Percentiles rank a stretch among this genome's conserved stretches.
phyloP scores from a whole-genome alignment of 2,888 invertebrate species.

The Amphipyra berbera region DNA sequence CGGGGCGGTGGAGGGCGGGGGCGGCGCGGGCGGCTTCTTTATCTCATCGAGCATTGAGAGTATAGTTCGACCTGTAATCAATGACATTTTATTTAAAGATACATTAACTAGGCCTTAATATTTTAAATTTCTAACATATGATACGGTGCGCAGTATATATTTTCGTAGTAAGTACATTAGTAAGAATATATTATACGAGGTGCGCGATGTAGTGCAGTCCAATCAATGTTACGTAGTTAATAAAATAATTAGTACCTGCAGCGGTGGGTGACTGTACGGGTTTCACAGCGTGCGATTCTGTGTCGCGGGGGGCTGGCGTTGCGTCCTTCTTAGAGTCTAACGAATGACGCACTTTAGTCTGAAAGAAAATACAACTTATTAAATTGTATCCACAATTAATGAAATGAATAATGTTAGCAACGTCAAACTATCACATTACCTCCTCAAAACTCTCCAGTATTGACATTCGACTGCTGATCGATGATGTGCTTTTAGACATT shows the following conservation, averaged over 20 bases:
- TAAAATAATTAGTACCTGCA: conserved; percentile 69
- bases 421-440: conserved; percentile 60
- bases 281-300: conserved; percentile 63
- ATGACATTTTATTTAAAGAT: too few relatives aligned
- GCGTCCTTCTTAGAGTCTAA: conserved; percentile 75
- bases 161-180: too few relatives aligned
- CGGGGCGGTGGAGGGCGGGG: conserved; percentile 1
- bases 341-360: conserved; percentile 80
- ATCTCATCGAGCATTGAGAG: conserved; percentile 82
- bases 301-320: conserved; percentile 65
- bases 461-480: conserved; percentile 84
- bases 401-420: too few relatives aligned
- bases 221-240: too few relatives aligned
- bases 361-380: conserved; percentile 22
- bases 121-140: too few relatives aligned
- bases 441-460: conserved; percentile 84
- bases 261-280: conserved; percentile 84
- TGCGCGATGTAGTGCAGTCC: too few relatives aligned
- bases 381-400: too few relatives aligned
- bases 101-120: too few relatives aligned
- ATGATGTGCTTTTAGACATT: conserved; percentile 88
- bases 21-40: conserved; percentile 70
- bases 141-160: too few relatives aligned
- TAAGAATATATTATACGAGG: too few relatives aligned
- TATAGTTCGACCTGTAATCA: conserved; percentile 78